Evolutionary conservation across 1,140 invertebrate species (phyloP).

Genomic region (Dufourea novaeangliae): DNA sequence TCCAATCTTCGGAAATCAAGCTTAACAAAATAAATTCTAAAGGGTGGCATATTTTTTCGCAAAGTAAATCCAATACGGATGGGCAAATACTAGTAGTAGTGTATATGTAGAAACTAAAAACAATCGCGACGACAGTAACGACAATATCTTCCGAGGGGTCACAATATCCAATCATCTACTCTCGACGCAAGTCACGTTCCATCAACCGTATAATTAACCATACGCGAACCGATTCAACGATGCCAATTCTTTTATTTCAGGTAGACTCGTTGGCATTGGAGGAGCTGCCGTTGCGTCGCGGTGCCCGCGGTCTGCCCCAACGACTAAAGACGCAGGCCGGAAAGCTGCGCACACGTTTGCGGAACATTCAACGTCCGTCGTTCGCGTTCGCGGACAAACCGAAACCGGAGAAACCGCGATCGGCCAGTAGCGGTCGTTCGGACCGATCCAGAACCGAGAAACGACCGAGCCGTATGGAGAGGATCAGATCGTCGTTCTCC

Average conservation of each 20-base stretch:
- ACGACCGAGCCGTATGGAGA: conserved; percentile 73
- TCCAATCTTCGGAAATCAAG: too few species aligned
- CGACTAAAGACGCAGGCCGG: conserved; percentile 77
- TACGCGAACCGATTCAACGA: background rate
- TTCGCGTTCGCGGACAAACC: conserved; percentile 70
- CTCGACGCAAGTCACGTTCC: background rate
- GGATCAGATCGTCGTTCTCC: conserved; percentile 79
- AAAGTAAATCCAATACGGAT: too few species aligned
- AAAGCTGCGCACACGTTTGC: conserved; percentile 75
- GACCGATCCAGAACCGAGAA: conserved; percentile 58
- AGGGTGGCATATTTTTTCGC: too few species aligned
- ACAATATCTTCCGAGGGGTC: too few species aligned
- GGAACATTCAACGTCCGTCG: conserved; percentile 74
- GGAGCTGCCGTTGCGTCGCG: conserved; percentile 84
- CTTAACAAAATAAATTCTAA: too few species aligned
- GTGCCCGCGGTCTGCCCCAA: conserved; percentile 73
- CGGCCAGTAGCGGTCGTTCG: conserved; percentile 55
- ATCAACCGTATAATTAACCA: background rate
- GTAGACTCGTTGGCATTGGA: conserved; percentile 85
- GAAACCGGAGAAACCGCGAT: conserved; percentile 62
- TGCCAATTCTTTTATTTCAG: conserved; percentile 58
- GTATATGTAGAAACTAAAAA: too few species aligned
- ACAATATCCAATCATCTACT: background rate
- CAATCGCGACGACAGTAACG: too few species aligned
- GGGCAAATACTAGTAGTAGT: too few species aligned